Evolutionary conservation across 2,888 invertebrate genomes (phyloP).

Genomic region (Coremacera marginata): DNA sequence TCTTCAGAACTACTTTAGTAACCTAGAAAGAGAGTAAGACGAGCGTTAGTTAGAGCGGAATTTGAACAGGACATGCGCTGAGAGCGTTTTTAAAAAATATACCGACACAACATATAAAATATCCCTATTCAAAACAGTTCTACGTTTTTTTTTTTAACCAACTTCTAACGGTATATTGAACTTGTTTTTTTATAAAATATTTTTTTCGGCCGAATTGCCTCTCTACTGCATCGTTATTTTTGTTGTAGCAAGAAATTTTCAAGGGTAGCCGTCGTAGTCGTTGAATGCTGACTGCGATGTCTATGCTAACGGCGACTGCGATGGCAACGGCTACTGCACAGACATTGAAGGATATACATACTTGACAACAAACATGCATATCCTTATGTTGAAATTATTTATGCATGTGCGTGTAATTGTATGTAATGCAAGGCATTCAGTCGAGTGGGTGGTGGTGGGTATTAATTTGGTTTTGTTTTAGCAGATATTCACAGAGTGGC

Average conservation of each 20-base stretch:
- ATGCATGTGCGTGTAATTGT: constrained; percentile 60
- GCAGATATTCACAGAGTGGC: neutral
- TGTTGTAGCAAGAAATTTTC: constrained; percentile 49
- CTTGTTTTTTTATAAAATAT: constrained; percentile 12
- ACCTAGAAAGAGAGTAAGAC: constrained; percentile 45
- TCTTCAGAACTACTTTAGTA: constrained; percentile 32
- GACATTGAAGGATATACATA: constrained; percentile 15
- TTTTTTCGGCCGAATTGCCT: neutral
- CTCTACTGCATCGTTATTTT: constrained; percentile 32
- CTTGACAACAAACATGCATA: constrained; percentile 10
- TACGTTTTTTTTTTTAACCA: neutral
- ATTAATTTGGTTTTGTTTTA: no score
- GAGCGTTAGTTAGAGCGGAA: neutral
- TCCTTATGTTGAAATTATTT: constrained; percentile 54
- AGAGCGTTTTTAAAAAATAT: neutral
- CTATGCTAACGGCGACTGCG: neutral
- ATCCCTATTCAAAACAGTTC: neutral
- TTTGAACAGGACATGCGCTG: constrained; percentile 50
- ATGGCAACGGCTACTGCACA: constrained; percentile 3
- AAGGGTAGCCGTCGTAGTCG: constrained; percentile 55
- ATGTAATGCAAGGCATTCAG: neutral
- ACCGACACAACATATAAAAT: neutral
- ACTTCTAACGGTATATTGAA: constrained; percentile 37
- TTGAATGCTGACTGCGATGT: constrained; percentile 40
- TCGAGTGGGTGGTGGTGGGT: neutral